Evolutionary conservation across 2,113 vertebrate species (phyloP), one percentile per base, ranked within the genome.

Genomic region (Anhinga rufa): DNA sequence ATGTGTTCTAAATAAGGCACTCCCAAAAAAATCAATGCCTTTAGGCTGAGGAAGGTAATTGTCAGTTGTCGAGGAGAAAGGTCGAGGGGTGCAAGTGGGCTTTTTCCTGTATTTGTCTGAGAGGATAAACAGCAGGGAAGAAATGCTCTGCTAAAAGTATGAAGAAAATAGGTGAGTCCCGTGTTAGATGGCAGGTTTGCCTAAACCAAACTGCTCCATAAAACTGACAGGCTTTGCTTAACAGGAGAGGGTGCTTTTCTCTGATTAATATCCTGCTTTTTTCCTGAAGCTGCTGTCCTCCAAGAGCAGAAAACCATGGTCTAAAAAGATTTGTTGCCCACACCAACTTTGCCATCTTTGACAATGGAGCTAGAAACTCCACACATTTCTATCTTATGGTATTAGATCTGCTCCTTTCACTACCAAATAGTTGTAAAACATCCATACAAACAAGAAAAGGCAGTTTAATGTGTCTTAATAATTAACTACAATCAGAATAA

Each of bases 101-200:
- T 98, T 98, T 98, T 98, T 98, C 98, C 98, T 98, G 98, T 95
- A 91, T 97, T 98, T 96, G 97, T 98, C 97, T 46, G 82, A 97
- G 95, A 97, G 98, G 96, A 98, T 96, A 97, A 98, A 98, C 97
- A 98, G 92, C 94, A 77, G 96, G 92, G 72, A 28, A 96, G 86
- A 95, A 98, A 98, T 76, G 86, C 93, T 97, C 92, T 86, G 91
- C 92, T 87, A 87, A 46, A 97, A 96, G 87, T 46, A 82, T 60
- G 81, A 74, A 57, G 94, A 83, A 97, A 97, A 97, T 82, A 86
- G 32, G 93, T 96, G 90, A 54, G 74, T 89, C 42, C 54, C 82
- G 65, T 79, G 92, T 58, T 92, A 71, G 74, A 28, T 29, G 51
- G 48, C 18, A 38, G 94, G 85, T 97, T 96, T 96, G 93, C 95